Conservation (phyloP, 2,797 vertebrate species). For the Channa striata region DNA sequence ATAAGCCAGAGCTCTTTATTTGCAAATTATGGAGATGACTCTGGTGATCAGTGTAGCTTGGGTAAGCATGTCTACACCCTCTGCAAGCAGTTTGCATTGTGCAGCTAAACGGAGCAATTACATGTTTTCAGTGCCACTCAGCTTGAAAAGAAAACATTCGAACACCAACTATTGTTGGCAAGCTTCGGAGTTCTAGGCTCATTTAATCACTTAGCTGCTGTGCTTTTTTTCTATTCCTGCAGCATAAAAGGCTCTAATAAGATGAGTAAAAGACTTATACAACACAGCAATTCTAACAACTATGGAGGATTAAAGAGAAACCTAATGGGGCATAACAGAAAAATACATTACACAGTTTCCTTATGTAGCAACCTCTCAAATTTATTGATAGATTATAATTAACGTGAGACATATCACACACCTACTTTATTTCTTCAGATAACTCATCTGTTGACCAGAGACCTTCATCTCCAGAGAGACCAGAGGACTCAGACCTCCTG, state of each 20-base stretch:
- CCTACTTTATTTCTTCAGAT: slow-evolving; percentile 42
- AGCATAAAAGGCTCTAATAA: neutral
- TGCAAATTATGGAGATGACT: slow-evolving; percentile 64
- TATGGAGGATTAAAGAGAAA: neutral
- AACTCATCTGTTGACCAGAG: slow-evolving; percentile 52
- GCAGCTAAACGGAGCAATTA: slow-evolving; percentile 26
- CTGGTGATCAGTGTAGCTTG: slow-evolving; percentile 60
- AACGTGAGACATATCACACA: too few relatives aligned
- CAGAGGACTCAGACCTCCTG: slow-evolving; percentile 27
- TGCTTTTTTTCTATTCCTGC: slow-evolving; percentile 3
- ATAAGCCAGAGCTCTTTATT: slow-evolving; percentile 64
- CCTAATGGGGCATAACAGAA: neutral
- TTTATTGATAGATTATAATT: too few relatives aligned
- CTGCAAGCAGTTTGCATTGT: slow-evolving; percentile 17
- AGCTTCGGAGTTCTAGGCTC: neutral
- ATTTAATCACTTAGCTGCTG: slow-evolving; percentile 10
- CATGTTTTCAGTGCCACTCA: slow-evolving; percentile 6
- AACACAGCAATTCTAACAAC: slow-evolving; percentile 7
- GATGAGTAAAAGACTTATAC: neutral
- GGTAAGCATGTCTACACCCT: slow-evolving; percentile 53
- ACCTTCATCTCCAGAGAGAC: slow-evolving; percentile 45
- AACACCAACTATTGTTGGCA: slow-evolving; percentile 23
- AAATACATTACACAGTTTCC: neutral
- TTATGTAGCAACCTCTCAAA: neutral
- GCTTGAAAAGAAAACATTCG: slow-evolving; percentile 10